Evolutionary conservation across 2,888 invertebrate genomes (phyloP).

Genomic region (Enchytraeus crypticus): DNA sequence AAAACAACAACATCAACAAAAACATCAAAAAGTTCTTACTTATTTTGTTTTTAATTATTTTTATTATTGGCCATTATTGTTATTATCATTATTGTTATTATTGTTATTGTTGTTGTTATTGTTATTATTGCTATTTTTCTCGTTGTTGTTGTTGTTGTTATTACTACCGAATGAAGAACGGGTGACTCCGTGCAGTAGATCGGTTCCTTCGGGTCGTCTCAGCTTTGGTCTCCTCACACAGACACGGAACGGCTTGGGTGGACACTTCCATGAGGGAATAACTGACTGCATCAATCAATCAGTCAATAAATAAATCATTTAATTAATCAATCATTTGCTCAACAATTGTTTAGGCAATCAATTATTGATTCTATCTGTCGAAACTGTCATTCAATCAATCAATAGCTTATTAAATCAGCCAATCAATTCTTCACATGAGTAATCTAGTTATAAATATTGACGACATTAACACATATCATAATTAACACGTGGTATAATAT

Average conservation of each 20-base stretch:
- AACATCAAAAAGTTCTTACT: too few relatives aligned
- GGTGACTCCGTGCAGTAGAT: neutral
- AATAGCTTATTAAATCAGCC: too few relatives aligned
- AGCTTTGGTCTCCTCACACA: neutral
- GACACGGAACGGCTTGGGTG: neutral
- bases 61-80: neutral
- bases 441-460: too few relatives aligned
- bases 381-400: too few relatives aligned
- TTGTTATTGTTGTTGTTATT: neutral
- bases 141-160: neutral
- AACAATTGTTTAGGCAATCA: too few relatives aligned
- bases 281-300: neutral
- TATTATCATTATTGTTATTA: neutral
- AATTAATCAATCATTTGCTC: too few relatives aligned
- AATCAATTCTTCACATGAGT: too few relatives aligned
- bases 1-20: too few relatives aligned
- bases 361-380: too few relatives aligned
- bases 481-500: too few relatives aligned
- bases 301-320: neutral
- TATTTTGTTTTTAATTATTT: neutral
- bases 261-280: neutral
- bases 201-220: neutral
- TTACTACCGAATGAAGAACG: too few relatives aligned
- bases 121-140: neutral
- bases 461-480: too few relatives aligned